Evolutionary conservation across 2,113 vertebrate genomes (phyloP), one percentile per base, ranked within the genome.

Genomic region (Ranitomeya imitator): DNA sequence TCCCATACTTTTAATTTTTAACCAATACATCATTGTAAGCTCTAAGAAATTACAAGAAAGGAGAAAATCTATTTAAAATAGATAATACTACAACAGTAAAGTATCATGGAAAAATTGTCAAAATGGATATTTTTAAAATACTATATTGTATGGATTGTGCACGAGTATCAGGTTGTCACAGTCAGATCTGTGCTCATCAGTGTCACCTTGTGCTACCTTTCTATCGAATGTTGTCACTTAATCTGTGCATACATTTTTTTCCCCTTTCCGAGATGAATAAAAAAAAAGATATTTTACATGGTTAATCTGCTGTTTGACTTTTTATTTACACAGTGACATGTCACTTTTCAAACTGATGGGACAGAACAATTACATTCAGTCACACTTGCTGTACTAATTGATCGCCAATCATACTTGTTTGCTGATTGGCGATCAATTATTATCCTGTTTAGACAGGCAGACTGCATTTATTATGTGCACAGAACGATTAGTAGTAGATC

Each of bases 201-300:
- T 86, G 31, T 86, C 51, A 26, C 69, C n/a, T 14, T 78, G 83
- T 85, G 18, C 19, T n/a, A 18, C 73, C 14, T 55, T 79, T 74
- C 19, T 73, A 13, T 15, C 21, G 5, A 59, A 26, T 86, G 60
- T 51, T 86, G 85, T 52, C 74, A 23, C 57, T 18, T 85, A 9
- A 78, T 85, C 73, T 78, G 73, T 78, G 59, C 19, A 78, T 85
- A 85, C 57, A 76, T 85, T 16, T 21, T 73, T 73, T 71, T 55
- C 6, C n/a, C 51, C 65, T 57, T 71, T 85, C 52, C 23, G 26
- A 57, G 12, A 10, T 76, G 31, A 74, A 21, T 77, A 21, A 83
- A 31, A 10, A 13, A 86, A 63, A 78, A 21, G 57, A 45, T 74
- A 63, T 77, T 86, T 86, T 86, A 61, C 45, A 55, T 77, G 71